Conservation (phyloP, 1,140 invertebrate genomes). For the Steinernema khuongi region DNA sequence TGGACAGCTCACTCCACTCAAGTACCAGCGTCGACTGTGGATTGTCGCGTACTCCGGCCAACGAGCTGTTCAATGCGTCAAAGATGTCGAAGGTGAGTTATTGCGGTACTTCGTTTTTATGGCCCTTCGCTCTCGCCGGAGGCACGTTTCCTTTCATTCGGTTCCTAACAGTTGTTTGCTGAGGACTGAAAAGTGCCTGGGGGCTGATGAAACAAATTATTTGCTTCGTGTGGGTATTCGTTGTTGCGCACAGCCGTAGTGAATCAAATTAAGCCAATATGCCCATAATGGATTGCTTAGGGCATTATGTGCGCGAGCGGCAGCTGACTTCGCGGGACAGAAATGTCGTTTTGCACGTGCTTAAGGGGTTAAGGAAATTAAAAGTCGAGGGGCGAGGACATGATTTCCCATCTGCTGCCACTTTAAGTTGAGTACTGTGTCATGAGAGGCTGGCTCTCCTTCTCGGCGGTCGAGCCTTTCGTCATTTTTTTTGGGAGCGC, state of each 20-base stretch:
- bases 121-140: not conserved
- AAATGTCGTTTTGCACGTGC: too few species aligned
- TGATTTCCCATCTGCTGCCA: too few species aligned
- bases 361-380: not conserved
- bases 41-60: not conserved
- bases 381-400: too few species aligned
- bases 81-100: not conserved
- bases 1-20: not conserved
- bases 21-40: conserved; percentile 13
- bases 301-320: not conserved
- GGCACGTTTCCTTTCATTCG: not conserved
- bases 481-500: too few species aligned
- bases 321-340: not conserved
- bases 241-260: not conserved
- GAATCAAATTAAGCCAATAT: not conserved
- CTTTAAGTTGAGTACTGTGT: too few species aligned
- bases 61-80: not conserved
- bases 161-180: not conserved
- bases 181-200: not conserved
- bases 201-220: not conserved
- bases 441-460: too few species aligned
- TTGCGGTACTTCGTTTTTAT: not conserved
- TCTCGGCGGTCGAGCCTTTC: too few species aligned
- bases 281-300: not conserved
- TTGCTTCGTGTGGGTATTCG: not conserved